Base-by-base conservation (phyloP, 2,797 vertebrate genomes). In the Brotula barbata region DNA sequence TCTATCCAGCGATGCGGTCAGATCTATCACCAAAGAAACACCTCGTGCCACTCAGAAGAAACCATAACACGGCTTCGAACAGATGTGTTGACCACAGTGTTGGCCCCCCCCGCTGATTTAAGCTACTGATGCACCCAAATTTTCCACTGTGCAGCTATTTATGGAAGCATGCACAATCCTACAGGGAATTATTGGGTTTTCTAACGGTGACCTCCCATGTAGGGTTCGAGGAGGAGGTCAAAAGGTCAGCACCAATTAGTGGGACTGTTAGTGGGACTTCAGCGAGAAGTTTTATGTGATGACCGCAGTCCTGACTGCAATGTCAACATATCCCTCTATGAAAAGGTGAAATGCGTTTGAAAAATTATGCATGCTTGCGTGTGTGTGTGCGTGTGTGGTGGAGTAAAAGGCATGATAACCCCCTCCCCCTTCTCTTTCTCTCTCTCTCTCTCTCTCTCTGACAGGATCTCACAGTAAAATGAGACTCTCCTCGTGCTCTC, bases 111-210 rank as follows among this genome's bases (percentile, higher is more conserved):
- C 43, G 31, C 52, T 56, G 51, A 65, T 65, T 44, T 34, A 48
- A 58, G 53, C 43, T 57, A 14, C 51, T 3, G 45, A 72, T 63
- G 51, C 46, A 22, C 60, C 19, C 36, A 68, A 57, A 62, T 22
- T 76, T 85, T 81, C 75, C 83, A 83, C 62, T 41, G 57, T 76
- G 59, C 7, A 17, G 74, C 78, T 86, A 87, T 88, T 88, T 87
- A 64, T 51, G 71, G 84, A 80, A 85, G 51, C 58, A 55, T 20
- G 51, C 67, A 69, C 21, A 50, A 56, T 68, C 62, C 82, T 15
- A n/a, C 17, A 14, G 76, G 77, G 82, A 67, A 67, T 72, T 21
- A 55, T 2, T 43, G 16, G 39, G 34, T 66, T 86, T 84, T 81
- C 65, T 71, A n/a, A 71, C 41, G 63, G 22, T 72, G 79, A 80